Evolutionary conservation across 2,113 vertebrate genomes (phyloP), one percentile per base, ranked within the genome.

Genomic region (Meleagris gallopavo): DNA sequence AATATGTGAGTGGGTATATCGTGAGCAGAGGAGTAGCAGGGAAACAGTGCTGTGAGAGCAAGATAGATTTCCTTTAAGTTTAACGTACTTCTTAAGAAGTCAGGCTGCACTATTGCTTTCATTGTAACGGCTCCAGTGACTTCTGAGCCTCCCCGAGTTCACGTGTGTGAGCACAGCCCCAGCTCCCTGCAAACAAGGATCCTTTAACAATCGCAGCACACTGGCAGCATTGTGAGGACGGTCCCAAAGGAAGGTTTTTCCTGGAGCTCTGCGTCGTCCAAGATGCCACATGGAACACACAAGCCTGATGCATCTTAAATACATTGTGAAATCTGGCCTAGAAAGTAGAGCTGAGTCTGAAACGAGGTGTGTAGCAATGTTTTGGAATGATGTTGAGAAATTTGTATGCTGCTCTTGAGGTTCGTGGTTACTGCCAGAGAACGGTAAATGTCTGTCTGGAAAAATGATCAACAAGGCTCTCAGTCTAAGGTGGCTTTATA

Each of bases 151-250:
- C 73, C 72, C 78, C 76, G 66, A 10, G 32, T 83, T 73, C 61
- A 70, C 3, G 34, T 93, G 80, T 86, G 83, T 92, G 84, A 69
- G 76, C 84, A 61, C 71, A 93, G 81, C 77, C 87, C 57, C 41
- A 87, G 55, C 79, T 93, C 74, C 85, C 60, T 86, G 89, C 89
- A 69, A 95, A 96, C 88, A 95, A 92, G 90, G 90, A 75, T 46
- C 45, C 90, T 88, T 96, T 46, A 93, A 93, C 81, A 70, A 62
- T 86, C 77, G 30, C 77, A 88, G 87, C 76, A 87, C 88, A 91
- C 38, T 90, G 25, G 66, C 64, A 83, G 55, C 83, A 81, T 95
- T 96, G 91, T 94, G 5, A 29, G 86, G 72, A 76, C 0, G 4
- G 72, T 74, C 84, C 89, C 87, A 0, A 67, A 94, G 90, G 62